Evolutionary conservation across 2,888 invertebrate genomes (phyloP).

Genomic region (Sipha maydis): DNA sequence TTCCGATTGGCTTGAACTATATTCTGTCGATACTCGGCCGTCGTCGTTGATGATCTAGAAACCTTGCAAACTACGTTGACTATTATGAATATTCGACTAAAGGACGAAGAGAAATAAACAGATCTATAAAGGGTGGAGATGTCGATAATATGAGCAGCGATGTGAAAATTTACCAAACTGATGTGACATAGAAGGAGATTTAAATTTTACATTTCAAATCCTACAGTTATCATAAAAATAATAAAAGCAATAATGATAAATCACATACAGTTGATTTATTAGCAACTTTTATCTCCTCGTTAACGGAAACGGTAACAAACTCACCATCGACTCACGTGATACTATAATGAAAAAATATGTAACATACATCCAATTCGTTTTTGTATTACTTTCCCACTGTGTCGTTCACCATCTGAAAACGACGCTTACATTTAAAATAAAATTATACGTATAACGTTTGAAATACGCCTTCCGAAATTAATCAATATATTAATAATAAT

Average conservation of each 20-base stretch:
- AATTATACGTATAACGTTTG: no score
- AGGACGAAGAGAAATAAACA: background rate
- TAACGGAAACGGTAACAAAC: background rate
- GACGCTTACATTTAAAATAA: no score
- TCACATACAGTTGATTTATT: conserved; percentile 26
- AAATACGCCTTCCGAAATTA: background rate
- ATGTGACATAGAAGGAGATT: background rate
- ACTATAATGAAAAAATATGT: no score
- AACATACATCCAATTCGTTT: no score
- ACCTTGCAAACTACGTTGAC: no score
- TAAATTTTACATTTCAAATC: background rate
- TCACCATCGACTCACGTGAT: background rate
- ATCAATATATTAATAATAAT: background rate
- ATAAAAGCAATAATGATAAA: background rate
- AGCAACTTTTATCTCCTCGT: conserved; percentile 4
- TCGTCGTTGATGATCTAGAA: no score
- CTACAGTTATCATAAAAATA: background rate
- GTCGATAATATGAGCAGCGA: background rate
- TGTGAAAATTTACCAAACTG: background rate
- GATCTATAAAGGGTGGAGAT: background rate
- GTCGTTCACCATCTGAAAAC: conserved; percentile 19
- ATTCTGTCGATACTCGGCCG: no score
- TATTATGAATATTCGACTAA: background rate
- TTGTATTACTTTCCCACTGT: background rate
- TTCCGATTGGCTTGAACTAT: no score